Conservation (phyloP, 2,888 invertebrate genomes). For the Noctua janthina region DNA sequence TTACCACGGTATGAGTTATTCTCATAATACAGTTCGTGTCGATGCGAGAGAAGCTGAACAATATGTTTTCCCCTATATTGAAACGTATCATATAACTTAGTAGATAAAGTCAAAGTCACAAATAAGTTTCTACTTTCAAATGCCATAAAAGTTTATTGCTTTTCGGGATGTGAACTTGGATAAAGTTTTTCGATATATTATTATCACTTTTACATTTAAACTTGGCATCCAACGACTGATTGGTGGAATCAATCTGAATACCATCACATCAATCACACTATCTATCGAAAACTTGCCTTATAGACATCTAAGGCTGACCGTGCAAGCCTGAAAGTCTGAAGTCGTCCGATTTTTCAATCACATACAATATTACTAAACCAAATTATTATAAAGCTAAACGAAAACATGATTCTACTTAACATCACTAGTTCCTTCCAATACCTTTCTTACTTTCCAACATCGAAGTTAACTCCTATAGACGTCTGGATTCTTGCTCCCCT, state of each 20-base stretch:
- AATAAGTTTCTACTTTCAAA: slow-evolving; percentile 51
- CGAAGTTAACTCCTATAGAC: slow-evolving; percentile 26
- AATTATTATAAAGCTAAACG: neutral
- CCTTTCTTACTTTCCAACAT: slow-evolving; percentile 20
- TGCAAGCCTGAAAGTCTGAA: neutral
- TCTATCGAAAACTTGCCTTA: neutral
- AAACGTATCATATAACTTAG: slow-evolving; percentile 23
- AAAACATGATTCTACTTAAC: neutral
- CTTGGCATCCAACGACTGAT: slow-evolving; percentile 28
- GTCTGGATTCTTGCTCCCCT: slow-evolving; percentile 25
- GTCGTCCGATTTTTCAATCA: too few relatives aligned
- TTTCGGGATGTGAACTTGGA: slow-evolving; percentile 38
- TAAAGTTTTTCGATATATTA: slow-evolving; percentile 52
- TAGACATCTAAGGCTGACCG: too few relatives aligned
- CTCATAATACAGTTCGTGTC: neutral
- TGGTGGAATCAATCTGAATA: slow-evolving; percentile 21
- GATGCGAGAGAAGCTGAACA: slow-evolving; percentile 2
- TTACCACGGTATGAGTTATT: neutral
- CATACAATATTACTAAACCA: neutral
- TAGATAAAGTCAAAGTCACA: slow-evolving; percentile 46
- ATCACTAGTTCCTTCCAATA: neutral
- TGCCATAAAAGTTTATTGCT: slow-evolving; percentile 55
- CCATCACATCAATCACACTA: neutral
- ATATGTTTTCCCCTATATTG: slow-evolving; percentile 7
- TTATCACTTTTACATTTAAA: slow-evolving; percentile 24